Percentiles rank a stretch among this genome's conserved stretches.
These are phyloP conservation scores for Patella caerulea DNA, from an alignment of 2,888 invertebrate species.

Conservation along the genomic window DNA sequence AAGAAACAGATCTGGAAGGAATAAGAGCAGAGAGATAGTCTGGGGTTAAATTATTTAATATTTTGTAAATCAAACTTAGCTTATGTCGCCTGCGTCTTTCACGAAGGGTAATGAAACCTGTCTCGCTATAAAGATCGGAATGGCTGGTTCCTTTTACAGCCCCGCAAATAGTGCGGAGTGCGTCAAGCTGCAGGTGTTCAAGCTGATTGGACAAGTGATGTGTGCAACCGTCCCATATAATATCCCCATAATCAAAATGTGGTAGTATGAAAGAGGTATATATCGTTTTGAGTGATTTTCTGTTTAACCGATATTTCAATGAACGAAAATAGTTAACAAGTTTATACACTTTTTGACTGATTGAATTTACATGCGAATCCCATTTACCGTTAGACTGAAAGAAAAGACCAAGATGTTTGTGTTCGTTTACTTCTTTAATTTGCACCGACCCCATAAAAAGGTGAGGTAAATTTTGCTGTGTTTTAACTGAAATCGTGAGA, in stretches of 20 bases:
- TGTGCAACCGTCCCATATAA: neutral
- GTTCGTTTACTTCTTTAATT: neutral
- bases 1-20: neutral
- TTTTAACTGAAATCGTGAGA: neutral
- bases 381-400: neutral
- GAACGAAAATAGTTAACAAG: neutral
- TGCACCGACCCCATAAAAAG: neutral
- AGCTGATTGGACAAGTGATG: neutral
- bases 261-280: conserved; percentile 4
- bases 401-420: neutral
- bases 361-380: neutral
- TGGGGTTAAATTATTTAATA: neutral
- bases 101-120: neutral
- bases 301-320: neutral
- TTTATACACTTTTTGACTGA: neutral
- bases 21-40: neutral
- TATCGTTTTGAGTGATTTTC: neutral
- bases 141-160: conserved; percentile 2
- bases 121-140: neutral
- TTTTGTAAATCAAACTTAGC: neutral
- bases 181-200: neutral
- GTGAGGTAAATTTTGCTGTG: neutral
- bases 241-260: neutral
- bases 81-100: neutral
- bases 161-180: neutral